Evolutionary conservation across 2,113 vertebrate genomes (phyloP), one percentile per base, ranked within the genome.

Genomic region (Alectura lathami): DNA sequence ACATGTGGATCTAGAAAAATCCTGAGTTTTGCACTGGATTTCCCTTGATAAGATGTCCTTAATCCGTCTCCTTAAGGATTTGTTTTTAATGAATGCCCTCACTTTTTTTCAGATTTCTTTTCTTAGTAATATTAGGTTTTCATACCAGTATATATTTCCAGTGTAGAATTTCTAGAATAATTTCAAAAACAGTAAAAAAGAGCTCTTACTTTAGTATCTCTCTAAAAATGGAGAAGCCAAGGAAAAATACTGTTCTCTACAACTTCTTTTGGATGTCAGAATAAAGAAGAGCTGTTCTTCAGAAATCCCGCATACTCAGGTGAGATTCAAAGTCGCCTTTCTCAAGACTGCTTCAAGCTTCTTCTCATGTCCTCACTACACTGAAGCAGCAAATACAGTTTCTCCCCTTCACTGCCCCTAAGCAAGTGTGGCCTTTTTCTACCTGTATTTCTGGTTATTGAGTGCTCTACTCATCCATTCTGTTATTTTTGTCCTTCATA

Each of bases 401-500:
- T 69, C 48, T 83, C 34, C 70, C 17, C 79, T 59, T 83, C 24
- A 54, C 45, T 47, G 10, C 10, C 11, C 9, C 79, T 15, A 29
- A 89, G 38, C 6, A 15, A 86, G 11, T 59, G 51, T 47, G 26
- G 36, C 10, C 51, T 89, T 85, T 73, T 36, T 66, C 7, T 74
- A 36, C 20, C 21, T 70, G 2, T 83, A 54, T 80, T 80, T 94
- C 75, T 95, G 42, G 6, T 47, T 86, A 23, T 2, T 94, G 54
- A 92, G 84, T 63, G 75, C 59, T 87, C 47, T 80, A 6, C 64
- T 80, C 15, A 86, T 83, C 78, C 0, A 0, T 85, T 53, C 32
- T 83, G 43, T 85, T 91, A 74, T 80, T 91, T 94, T 91, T 91
- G 54, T 51, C 34, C 63, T 88, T 94, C 62, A 68, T 88, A 74